Evolutionary conservation across 2,113 vertebrate genomes (phyloP).

Genomic region (Amia ocellicauda): DNA sequence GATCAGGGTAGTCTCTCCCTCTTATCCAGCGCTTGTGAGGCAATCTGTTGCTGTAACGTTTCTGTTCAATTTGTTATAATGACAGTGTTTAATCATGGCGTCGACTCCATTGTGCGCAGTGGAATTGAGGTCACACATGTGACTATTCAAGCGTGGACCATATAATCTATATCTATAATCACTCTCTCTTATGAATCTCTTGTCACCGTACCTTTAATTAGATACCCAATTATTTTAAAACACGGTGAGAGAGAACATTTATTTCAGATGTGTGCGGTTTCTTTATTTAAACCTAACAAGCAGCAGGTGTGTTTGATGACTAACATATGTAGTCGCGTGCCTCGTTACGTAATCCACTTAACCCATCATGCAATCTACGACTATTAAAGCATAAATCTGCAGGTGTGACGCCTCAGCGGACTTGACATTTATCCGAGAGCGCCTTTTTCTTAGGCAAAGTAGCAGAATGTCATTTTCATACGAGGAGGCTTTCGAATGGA

Average conservation of each 20-base stretch:
- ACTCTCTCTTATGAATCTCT: slow-evolving; percentile 52
- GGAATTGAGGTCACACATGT: slow-evolving; percentile 73
- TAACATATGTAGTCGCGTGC: not conserved
- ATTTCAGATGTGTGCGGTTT: not conserved
- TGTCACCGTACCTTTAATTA: slow-evolving; percentile 61
- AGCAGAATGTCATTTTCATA: too few species aligned
- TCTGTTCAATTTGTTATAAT: slow-evolving; percentile 75
- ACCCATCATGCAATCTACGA: too few species aligned
- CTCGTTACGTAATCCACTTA: not conserved
- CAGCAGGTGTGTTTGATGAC: slow-evolving; percentile 1
- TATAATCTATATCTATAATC: slow-evolving; percentile 67
- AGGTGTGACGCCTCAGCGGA: not conserved
- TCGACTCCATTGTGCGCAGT: slow-evolving; percentile 45
- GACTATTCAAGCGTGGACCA: slow-evolving; percentile 63
- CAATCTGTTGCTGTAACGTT: slow-evolving; percentile 63
- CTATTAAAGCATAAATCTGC: not conserved
- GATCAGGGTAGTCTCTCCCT: slow-evolving; percentile 59
- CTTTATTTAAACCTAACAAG: not conserved
- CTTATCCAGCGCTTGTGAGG: slow-evolving; percentile 57
- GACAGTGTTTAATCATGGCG: slow-evolving; percentile 67
- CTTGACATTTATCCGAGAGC: not conserved
- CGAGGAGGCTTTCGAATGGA: not conserved
- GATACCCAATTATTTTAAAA: slow-evolving; percentile 24
- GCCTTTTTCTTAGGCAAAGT: too few species aligned
- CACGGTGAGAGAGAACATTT: not conserved